phyloP scores from a whole-genome alignment of 2,888 invertebrate genomes.

The Alitta virens region DNA sequence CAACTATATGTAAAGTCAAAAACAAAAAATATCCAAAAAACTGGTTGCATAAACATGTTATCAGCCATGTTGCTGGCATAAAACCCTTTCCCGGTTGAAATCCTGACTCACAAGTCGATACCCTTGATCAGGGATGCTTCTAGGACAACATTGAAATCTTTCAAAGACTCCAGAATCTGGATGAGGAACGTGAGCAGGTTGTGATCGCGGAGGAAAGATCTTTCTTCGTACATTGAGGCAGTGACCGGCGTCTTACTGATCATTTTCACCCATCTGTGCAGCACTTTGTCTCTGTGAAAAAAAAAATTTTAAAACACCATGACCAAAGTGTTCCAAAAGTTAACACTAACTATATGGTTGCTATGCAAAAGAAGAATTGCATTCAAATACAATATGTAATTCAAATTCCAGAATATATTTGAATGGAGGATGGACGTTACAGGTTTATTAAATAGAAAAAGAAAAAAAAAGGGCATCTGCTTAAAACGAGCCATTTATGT shows the following conservation, averaged over 20 bases:
- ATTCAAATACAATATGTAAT: no score
- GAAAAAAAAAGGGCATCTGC: no score
- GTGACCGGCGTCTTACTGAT: conserved; percentile 88
- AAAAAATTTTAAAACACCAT: background rate
- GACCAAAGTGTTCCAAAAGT: background rate
- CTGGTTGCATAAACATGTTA: no score
- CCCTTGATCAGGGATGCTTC: conserved; percentile 59
- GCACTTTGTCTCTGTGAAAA: conserved; percentile 58
- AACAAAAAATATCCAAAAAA: no score
- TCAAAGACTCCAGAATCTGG: conserved; percentile 85
- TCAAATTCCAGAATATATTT: no score
- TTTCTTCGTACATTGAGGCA: conserved; percentile 90
- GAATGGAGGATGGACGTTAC: no score
- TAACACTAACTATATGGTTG: background rate
- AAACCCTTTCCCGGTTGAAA: background rate
- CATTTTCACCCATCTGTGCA: conserved; percentile 87
- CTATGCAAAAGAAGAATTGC: background rate
- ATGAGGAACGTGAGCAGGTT: conserved; percentile 82
- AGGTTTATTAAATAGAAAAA: no score
- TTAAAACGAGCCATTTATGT: no score
- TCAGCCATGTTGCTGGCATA: no score
- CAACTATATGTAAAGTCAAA: no score
- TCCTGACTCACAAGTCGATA: conserved; percentile 33
- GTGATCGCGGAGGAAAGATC: conserved; percentile 86
- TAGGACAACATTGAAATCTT: conserved; percentile 71